Base-by-base conservation (phyloP, 2,888 invertebrate genomes). In the Rotaria macrura region DNA sequence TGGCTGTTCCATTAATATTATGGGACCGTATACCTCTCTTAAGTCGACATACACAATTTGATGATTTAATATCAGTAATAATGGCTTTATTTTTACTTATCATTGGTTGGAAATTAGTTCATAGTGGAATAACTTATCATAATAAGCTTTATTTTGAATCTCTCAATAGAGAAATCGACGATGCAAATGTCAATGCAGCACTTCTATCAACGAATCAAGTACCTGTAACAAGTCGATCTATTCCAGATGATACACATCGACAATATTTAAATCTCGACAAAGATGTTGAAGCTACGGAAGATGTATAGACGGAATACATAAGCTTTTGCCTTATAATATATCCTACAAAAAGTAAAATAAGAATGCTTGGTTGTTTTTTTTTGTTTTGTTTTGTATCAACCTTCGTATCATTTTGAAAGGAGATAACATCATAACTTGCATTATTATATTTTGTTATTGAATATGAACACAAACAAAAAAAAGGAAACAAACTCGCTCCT, bases 71-170 rank as follows among this genome's bases (percentile, higher is more conserved):
- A 25, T 43, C 40, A 1, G 43, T 79, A 12, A 0, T 79, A 14
- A 79, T 79, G 25, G 79, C 79, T 43, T 43, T 79, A 43, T 79
- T 79, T 79, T 79, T 79, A 79, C 43, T 79, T 79, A 43, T 79
- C 43, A 79, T 79, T 3, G 79, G 79, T n/a, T 79, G 79, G 43
- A 79, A 1, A 79, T 43, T 79, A 79, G 43, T 79, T 43, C 40
- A 43, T 79, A n/a, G 38, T 43, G 79, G 79, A 25, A 79, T 79
- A 43, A n/a, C 25, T n/a, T 79, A 79, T 43, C 34, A 65, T 65
- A 65, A 65, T 65, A 65, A 38, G 38, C 34, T 65, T 34, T 65
- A 65, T 34, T 65, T 34, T 0, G 5, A 65, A 65, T 65, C 65
- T 7, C 6, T 65, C 2, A 65, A 65, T 65, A 34, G 9, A 20